Conservation (phyloP, 2,888 invertebrate genomes). For the Dysmachus trigonus region DNA sequence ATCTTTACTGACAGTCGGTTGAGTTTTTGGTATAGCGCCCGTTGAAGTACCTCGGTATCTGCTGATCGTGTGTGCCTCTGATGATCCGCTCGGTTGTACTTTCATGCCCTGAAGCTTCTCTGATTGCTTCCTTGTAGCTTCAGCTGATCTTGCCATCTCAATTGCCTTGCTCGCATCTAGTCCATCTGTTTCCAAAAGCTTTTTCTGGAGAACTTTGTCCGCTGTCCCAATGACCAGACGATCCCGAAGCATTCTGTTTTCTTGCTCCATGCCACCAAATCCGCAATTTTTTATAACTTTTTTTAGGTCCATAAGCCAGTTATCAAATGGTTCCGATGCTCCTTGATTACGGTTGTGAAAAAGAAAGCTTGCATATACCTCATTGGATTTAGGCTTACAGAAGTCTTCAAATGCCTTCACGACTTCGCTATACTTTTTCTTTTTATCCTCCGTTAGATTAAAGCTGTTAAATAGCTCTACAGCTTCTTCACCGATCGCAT, state of each 20-base stretch:
- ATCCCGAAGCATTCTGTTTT: not conserved
- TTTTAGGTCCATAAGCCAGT: no score
- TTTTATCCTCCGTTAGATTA: slow-evolving; percentile 43
- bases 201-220: not conserved
- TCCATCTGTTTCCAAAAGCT: no score
- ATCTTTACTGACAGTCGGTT: no score
- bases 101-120: not conserved
- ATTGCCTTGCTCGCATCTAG: not conserved
- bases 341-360: no score
- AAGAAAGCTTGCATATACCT: not conserved
- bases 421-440: slow-evolving; percentile 45
- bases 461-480: slow-evolving; percentile 54
- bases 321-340: no score
- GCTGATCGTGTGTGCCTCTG: not conserved
- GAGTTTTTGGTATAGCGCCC: no score
- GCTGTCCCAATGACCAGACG: not conserved
- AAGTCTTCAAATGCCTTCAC: slow-evolving; percentile 48
- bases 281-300: not conserved
- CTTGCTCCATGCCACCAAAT: not conserved
- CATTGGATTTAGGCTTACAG: slow-evolving; percentile 36
- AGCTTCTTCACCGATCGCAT: slow-evolving; percentile 53
- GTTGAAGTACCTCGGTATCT: no score
- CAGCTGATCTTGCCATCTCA: not conserved
- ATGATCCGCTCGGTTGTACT: not conserved
- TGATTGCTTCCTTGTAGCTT: not conserved